These are phyloP conservation scores for Beaufortia kweichowensis DNA, from an alignment of 2,113 vertebrate genomes.

Conservation along the genomic window DNA sequence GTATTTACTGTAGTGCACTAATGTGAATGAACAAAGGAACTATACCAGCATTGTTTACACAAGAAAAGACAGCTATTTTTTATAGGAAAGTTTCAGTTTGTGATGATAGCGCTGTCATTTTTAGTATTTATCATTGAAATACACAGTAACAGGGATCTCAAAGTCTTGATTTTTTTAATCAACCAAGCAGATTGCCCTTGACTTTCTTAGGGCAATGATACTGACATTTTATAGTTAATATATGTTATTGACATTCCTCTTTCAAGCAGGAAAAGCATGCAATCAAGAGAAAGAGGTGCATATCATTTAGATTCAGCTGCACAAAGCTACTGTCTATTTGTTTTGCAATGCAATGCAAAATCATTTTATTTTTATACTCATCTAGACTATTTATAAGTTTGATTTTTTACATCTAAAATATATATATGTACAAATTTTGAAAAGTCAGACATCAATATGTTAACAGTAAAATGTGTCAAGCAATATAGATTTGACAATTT, in stretches of 20 bases:
- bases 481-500: slow-evolving; percentile 3
- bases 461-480: background rate
- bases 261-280: background rate
- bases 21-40: background rate
- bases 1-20: background rate
- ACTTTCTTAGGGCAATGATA: background rate
- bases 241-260: background rate
- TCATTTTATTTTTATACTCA: slow-evolving; percentile 21
- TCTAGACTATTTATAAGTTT: slow-evolving; percentile 32
- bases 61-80: background rate
- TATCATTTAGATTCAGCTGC: background rate
- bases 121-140: slow-evolving; percentile 4
- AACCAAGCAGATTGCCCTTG: no score
- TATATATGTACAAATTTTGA: background rate
- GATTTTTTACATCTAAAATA: background rate
- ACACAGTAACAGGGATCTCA: background rate
- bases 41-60: background rate
- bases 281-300: background rate
- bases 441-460: background rate
- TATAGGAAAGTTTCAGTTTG: background rate
- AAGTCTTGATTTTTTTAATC: background rate
- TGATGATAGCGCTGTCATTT: background rate
- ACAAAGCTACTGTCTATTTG: background rate
- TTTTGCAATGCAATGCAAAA: slow-evolving; percentile 1
- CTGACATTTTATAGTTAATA: background rate